Conservation (phyloP, 2,797 vertebrate genomes). For the Catharus ustulatus region DNA sequence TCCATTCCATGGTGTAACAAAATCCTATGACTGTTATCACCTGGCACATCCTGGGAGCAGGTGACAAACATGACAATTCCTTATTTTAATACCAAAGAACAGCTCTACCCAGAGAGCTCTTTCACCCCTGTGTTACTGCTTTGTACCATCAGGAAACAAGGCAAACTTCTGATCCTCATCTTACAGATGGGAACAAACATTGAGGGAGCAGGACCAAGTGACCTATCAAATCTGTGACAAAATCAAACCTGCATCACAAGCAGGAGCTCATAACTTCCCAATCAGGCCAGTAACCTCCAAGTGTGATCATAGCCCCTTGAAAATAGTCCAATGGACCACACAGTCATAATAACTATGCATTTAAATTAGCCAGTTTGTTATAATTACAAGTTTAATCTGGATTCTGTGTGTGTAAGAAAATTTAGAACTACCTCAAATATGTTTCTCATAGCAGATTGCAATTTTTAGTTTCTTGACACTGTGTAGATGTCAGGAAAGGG, state of each 20-base stretch:
- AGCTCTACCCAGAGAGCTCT: background rate
- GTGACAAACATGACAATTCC: background rate
- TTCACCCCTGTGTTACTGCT: background rate
- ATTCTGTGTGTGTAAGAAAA: background rate
- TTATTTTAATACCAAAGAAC: background rate
- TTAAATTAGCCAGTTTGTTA: background rate
- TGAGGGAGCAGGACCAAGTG: background rate
- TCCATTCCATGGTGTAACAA: background rate
- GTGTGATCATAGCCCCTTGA: background rate
- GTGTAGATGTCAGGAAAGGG: background rate
- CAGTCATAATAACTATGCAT: background rate
- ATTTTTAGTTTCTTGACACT: slow-evolving; percentile 11
- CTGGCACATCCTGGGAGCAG: background rate
- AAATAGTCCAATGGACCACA: background rate
- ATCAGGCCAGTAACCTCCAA: background rate
- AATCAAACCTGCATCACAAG: background rate
- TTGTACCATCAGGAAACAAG: background rate
- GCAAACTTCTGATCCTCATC: background rate
- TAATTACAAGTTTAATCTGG: slow-evolving; percentile 15
- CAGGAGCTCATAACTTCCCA: background rate
- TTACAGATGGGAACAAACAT: background rate
- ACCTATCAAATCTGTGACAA: background rate
- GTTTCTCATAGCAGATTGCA: background rate
- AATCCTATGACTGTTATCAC: background rate
- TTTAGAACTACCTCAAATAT: background rate